Evolutionary conservation across 1,140 invertebrate species (phyloP), one percentile per base, ranked within the genome.

Genomic region (Dreissena polymorpha): DNA sequence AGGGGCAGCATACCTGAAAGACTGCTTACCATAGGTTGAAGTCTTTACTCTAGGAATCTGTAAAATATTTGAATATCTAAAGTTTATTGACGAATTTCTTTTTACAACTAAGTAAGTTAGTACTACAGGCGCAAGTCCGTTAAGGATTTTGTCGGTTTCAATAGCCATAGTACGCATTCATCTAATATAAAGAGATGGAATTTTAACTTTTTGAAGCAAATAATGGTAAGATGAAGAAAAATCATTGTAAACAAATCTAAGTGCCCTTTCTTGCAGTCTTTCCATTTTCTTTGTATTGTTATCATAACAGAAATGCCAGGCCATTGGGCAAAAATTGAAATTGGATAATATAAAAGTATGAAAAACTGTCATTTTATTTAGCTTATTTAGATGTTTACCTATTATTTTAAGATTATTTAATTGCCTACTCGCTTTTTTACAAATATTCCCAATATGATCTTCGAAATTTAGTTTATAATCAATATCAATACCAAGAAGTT

Each of bases 391-490:
- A 78, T 74, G 49, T 73, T 83, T 72, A 18, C 68, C 60, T 18
- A 72, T 64, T 25, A 71, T 16, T 64, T 80, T 53, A 14, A 82
- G n/a, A 14, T 84, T 78, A 74, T 84, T 82, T 79, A 84, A 23
- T 63, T 86, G 78, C n/a, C 77, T 67, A 53, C 77, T n/a, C 5
- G 85, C 72, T 60, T 85, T 82, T 29, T 78, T 57, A 79, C 85
- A 86, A 12, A 84, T 80, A 55, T 71, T 63, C 39, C 76, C 49
- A 13, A 86, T 70, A 65, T 84, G 81, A 16, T 16, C 23, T 80
- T 84, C 55, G 75, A 86, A 86, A 57, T 86, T 73, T 68, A 86
- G 25, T 68, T 51, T 18, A 23, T 63, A 77, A 55, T 84, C 77
- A 50, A 81, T 76, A 10, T 67, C 72, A 16, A 84, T 67, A 53